Conservation (phyloP, 2,797 vertebrate genomes). For the Distichodus sexfasciatus region DNA sequence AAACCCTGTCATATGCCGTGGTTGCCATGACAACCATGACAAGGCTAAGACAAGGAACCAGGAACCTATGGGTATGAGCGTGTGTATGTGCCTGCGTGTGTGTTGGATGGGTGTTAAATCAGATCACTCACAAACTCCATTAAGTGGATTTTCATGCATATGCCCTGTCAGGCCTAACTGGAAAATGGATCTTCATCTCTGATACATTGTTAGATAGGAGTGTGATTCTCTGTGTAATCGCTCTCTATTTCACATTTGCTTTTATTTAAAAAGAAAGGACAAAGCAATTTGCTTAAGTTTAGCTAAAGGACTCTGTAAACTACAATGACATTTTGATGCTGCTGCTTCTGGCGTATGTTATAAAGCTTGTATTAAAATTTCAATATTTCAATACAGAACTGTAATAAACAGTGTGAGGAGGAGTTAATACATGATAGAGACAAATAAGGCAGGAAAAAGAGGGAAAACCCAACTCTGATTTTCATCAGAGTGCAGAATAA, state of each 20-base stretch:
- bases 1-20: slow-evolving; percentile 81
- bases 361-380: neutral
- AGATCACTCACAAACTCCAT: slow-evolving; percentile 34
- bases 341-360: slow-evolving; percentile 4
- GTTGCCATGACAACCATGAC: slow-evolving; percentile 83
- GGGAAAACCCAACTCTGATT: no score
- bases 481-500: no score
- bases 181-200: slow-evolving; percentile 25
- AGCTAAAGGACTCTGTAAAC: neutral
- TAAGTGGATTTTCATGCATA: slow-evolving; percentile 30
- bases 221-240: neutral
- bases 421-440: neutral
- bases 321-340: slow-evolving; percentile 22
- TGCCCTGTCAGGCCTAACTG: neutral
- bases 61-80: no score
- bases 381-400: neutral
- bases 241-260: neutral
- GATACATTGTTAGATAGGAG: neutral
- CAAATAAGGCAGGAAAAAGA: no score
- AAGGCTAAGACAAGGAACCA: slow-evolving; percentile 74
- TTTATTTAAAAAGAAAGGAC: neutral
- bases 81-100: neutral
- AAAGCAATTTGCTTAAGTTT: neutral
- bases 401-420: neutral
- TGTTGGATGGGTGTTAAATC: slow-evolving; percentile 39